Conservation (phyloP, 2,888 invertebrate genomes). For the Drosophila leonis region DNA sequence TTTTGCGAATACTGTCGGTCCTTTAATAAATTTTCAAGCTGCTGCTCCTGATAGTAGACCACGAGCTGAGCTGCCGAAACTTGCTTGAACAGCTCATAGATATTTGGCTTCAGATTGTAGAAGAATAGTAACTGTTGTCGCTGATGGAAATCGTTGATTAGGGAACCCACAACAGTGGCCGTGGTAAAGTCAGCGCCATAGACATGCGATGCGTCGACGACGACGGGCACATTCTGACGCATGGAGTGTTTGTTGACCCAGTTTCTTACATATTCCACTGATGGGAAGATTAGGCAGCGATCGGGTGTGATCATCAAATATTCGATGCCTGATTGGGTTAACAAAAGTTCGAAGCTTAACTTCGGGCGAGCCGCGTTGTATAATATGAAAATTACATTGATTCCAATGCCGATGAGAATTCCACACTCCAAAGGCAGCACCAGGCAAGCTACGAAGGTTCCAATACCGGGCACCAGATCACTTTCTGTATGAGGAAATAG, state of each 20-base stretch:
- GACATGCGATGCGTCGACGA: constrained; percentile 94
- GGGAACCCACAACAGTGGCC: constrained; percentile 91
- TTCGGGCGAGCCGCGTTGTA: constrained; percentile 95
- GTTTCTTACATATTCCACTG: constrained; percentile 94
- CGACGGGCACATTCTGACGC: constrained; percentile 90
- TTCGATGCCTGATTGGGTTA: constrained; percentile 89
- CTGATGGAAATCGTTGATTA: constrained; percentile 91
- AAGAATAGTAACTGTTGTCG: constrained; percentile 92
- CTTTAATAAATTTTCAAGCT: constrained; percentile 89
- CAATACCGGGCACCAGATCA: constrained; percentile 94
- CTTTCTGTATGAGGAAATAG: constrained; percentile 88
- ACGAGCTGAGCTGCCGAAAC: constrained; percentile 91
- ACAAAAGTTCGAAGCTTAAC: constrained; percentile 91
- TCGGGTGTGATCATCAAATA: constrained; percentile 94
- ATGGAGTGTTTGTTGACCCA: constrained; percentile 93
- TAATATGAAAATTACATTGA: constrained; percentile 93
- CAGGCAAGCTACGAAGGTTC: constrained; percentile 94
- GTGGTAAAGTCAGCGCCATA: constrained; percentile 96
- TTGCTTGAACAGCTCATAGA: constrained; percentile 92
- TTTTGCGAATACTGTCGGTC: constrained; percentile 83
- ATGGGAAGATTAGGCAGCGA: constrained; percentile 95
- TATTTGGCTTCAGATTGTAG: constrained; percentile 94
- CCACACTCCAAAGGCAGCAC: constrained; percentile 94
- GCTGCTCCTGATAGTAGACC: constrained; percentile 91
- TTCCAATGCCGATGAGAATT: constrained; percentile 92